phyloP scores from a whole-genome alignment of 2,797 vertebrate species.

The Tokudaia tokunoshimensis region DNA sequence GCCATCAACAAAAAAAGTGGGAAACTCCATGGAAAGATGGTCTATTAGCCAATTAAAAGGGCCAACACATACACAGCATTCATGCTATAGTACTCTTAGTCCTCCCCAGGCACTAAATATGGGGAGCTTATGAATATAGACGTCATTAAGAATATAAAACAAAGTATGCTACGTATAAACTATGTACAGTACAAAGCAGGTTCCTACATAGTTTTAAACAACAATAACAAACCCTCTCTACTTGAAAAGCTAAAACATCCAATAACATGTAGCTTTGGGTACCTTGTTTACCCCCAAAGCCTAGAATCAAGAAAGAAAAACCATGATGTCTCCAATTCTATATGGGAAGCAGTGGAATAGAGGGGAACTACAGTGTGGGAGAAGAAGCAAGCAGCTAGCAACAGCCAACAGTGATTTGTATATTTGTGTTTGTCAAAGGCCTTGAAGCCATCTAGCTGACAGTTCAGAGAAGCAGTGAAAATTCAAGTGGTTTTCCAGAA shows the following conservation, averaged over 20 bases:
- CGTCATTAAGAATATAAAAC: slow-evolving; percentile 29
- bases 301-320: slow-evolving; percentile 28
- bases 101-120: background rate
- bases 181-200: background rate
- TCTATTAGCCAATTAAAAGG: background rate
- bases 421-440: slow-evolving; percentile 9
- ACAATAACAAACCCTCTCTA: slow-evolving; percentile 12
- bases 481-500: slow-evolving; percentile 40
- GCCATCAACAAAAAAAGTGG: background rate
- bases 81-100: background rate
- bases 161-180: slow-evolving; percentile 12
- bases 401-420: slow-evolving; percentile 28
- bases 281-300: background rate
- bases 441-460: slow-evolving; percentile 4
- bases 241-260: slow-evolving; percentile 13
- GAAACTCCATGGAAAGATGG: background rate
- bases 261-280: background rate
- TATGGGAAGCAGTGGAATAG: background rate
- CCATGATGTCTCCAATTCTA: slow-evolving; percentile 16
- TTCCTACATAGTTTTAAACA: background rate
- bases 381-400: background rate
- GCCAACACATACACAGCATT: background rate
- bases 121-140: slow-evolving; percentile 3
- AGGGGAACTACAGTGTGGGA: background rate
- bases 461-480: slow-evolving; percentile 37